Evolutionary conservation across 2,888 invertebrate genomes (phyloP).

Genomic region (Drosophila melanosoma): DNA sequence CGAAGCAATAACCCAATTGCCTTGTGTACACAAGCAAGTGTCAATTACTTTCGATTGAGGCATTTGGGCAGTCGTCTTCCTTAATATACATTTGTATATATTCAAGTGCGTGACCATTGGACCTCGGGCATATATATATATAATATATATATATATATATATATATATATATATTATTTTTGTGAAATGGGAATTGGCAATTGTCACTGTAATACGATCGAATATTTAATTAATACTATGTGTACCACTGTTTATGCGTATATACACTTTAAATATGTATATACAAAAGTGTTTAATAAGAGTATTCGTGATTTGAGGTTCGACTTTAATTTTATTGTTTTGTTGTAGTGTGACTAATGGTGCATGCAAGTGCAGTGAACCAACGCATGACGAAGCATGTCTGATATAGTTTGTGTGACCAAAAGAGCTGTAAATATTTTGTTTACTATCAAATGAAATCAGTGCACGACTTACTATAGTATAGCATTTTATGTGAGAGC

Average conservation of each 20-base stretch:
- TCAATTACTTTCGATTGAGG: slow-evolving; percentile 1
- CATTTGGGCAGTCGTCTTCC: slow-evolving; percentile 2
- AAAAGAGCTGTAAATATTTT: slow-evolving; percentile 15
- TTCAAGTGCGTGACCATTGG: slow-evolving; percentile 38
- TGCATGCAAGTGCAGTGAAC: slow-evolving; percentile 56
- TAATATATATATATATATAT: neutral
- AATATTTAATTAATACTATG: slow-evolving; percentile 3
- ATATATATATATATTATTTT: neutral
- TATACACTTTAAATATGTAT: neutral
- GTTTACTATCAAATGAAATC: slow-evolving; percentile 3
- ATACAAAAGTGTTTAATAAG: neutral
- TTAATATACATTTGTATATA: neutral
- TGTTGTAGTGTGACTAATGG: slow-evolving; percentile 50
- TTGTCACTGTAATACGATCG: neutral
- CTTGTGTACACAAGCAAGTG: neutral
- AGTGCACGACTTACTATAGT: neutral
- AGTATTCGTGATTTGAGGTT: neutral
- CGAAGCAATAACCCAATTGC: slow-evolving; percentile 1
- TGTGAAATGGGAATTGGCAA: neutral
- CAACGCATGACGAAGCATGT: slow-evolving; percentile 54
- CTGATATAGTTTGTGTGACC: slow-evolving; percentile 21
- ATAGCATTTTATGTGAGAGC: neutral
- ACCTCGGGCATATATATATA: neutral
- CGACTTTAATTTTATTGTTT: slow-evolving; percentile 7
- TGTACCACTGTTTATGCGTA: neutral